These are phyloP conservation scores for Lordiphosa mommai DNA, from an alignment of 1,140 invertebrate species.

Conservation along the genomic window DNA sequence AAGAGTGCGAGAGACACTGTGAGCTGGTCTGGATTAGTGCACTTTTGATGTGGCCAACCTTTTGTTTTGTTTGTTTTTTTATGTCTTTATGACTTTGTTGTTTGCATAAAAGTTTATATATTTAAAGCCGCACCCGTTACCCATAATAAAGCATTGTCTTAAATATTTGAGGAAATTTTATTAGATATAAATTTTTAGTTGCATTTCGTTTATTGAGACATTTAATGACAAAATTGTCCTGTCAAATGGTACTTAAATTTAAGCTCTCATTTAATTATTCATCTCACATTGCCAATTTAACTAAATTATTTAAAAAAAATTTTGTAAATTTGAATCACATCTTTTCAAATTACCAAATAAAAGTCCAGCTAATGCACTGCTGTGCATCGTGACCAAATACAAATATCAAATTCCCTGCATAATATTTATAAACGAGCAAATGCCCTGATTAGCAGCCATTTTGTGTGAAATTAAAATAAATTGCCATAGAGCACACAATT, in stretches of 20 bases:
- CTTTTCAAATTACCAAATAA: no score
- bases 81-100: conserved; percentile 50
- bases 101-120: conserved; percentile 44
- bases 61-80: conserved; percentile 14
- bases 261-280: no score
- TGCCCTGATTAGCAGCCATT: conserved; percentile 55
- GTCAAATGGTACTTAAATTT: no score
- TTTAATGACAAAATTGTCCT: no score
- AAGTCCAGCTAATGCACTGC: conserved; percentile 39
- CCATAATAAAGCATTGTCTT: conserved; percentile 18
- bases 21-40: conserved; percentile 20
- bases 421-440: conserved; percentile 42
- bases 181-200: no score
- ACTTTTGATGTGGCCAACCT: conserved; percentile 37
- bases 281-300: no score
- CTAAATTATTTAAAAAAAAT: no score
- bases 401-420: conserved; percentile 16
- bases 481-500: conserved; percentile 11
- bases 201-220: conserved; percentile 29
- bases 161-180: conserved; percentile 24
- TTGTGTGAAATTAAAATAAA: conserved; percentile 49
- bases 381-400: neutral
- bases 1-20: conserved; percentile 8
- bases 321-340: no score
- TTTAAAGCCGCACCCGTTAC: conserved; percentile 24